These are phyloP conservation scores for Melipona bicolor DNA, from an alignment of 2,888 invertebrate species.

Conservation along the genomic window DNA sequence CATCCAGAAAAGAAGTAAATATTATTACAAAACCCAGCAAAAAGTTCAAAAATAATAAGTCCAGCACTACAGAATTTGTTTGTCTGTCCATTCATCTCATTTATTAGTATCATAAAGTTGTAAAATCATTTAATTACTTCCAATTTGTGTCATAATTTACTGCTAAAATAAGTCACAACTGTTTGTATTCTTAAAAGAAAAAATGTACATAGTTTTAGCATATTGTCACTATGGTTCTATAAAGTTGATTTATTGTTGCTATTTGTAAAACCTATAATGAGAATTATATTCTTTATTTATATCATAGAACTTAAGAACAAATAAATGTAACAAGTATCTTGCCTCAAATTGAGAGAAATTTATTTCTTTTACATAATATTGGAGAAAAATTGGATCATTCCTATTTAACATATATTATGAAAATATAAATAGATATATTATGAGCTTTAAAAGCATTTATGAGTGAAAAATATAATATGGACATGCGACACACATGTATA, in stretches of 20 bases:
- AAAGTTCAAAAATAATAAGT: constrained; percentile 62
- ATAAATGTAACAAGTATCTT: constrained; percentile 43
- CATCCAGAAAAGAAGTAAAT: constrained; percentile 85
- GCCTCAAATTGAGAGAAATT: constrained; percentile 54
- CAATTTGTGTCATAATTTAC: constrained; percentile 37
- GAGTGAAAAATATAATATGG: constrained; percentile 69
- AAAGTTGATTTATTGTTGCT: constrained; percentile 40
- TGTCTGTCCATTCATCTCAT: constrained; percentile 71
- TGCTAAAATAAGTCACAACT: constrained; percentile 11
- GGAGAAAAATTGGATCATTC: constrained; percentile 70
- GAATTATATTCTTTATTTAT: constrained; percentile 50
- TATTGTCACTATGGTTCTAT: constrained; percentile 67
- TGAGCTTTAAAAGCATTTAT: constrained; percentile 37
- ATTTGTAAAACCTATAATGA: constrained; percentile 33
- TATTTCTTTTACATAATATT: constrained; percentile 63
- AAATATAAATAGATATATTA: constrained; percentile 35
- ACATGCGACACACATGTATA: constrained; percentile 83
- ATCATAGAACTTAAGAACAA: constrained; percentile 38
- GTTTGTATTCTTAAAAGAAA: constrained; percentile 4
- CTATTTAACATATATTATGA: constrained; percentile 4
- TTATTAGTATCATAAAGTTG: constrained; percentile 57
- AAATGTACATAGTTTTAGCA: constrained; percentile 56
- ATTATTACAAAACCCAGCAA: constrained; percentile 75
- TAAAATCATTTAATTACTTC: constrained; percentile 56
- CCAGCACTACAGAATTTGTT: constrained; percentile 70